Conservation (phyloP, 2,113 vertebrate genomes). For the Junco hyemalis region DNA sequence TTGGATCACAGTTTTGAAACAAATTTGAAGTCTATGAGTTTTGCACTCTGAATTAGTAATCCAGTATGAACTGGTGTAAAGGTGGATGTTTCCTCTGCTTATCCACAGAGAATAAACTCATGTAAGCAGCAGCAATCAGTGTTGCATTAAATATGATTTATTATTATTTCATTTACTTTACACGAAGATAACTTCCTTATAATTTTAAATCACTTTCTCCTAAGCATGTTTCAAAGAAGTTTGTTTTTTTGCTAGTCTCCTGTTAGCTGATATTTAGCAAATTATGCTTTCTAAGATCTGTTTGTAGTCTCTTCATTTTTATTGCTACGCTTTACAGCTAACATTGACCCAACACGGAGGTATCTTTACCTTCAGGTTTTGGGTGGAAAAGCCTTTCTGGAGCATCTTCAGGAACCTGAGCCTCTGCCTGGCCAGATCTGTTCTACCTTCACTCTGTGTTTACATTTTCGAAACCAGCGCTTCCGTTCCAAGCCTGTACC, state of each 20-base stretch:
- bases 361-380: slow-evolving; percentile 95
- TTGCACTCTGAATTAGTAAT: not conserved
- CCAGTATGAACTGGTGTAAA: not conserved
- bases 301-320: slow-evolving; percentile 73
- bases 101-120: not conserved
- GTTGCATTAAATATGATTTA: not conserved
- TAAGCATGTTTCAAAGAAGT: not conserved
- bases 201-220: not conserved
- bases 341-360: slow-evolving; percentile 88
- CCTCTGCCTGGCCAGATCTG: slow-evolving; percentile 90
- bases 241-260: not conserved
- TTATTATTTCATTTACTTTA: not conserved
- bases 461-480: slow-evolving; percentile 95
- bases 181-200: not conserved
- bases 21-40: not conserved
- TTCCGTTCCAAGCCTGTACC: slow-evolving; percentile 94
- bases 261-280: slow-evolving; percentile 44
- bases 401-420: slow-evolving; percentile 93
- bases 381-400: slow-evolving; percentile 95
- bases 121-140: not conserved
- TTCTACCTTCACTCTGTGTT: slow-evolving; percentile 90
- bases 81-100: not conserved
- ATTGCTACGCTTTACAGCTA: slow-evolving; percentile 82
- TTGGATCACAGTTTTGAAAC: not conserved
- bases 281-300: not conserved